Conservation (phyloP, 2,797 vertebrate genomes). For the Mionectes olivaceus region DNA sequence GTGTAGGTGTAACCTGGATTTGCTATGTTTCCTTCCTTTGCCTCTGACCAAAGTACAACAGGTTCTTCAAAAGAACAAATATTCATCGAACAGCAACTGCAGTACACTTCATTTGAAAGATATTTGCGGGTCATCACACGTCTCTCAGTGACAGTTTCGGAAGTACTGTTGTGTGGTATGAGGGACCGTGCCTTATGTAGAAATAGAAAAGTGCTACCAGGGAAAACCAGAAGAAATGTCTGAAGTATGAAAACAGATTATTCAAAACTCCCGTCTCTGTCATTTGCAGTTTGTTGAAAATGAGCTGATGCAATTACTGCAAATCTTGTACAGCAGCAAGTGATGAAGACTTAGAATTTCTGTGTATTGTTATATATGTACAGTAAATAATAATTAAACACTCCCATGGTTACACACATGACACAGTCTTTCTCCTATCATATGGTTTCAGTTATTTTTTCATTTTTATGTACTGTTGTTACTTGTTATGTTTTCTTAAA, state of each 20-base stretch:
- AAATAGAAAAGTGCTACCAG: neutral
- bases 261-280: neutral
- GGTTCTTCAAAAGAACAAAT: neutral
- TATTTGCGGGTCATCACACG: neutral
- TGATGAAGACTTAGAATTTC: neutral
- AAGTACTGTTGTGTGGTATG: neutral
- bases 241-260: neutral
- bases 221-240: neutral
- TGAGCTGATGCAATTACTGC: rapidly evolving
- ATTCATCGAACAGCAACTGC: neutral
- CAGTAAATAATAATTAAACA: neutral
- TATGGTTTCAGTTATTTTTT: neutral
- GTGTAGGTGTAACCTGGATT: neutral
- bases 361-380: neutral
- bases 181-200: neutral
- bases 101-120: neutral
- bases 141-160: neutral
- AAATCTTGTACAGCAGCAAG: neutral
- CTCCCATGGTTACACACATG: neutral
- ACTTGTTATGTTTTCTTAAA: neutral
- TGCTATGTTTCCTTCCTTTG: neutral
- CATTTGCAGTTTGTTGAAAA: neutral
- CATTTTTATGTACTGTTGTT: neutral
- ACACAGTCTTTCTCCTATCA: neutral
- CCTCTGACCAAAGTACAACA: neutral